Base-by-base conservation (phyloP, 2,888 invertebrate species). In the Aphodius sticticus region DNA sequence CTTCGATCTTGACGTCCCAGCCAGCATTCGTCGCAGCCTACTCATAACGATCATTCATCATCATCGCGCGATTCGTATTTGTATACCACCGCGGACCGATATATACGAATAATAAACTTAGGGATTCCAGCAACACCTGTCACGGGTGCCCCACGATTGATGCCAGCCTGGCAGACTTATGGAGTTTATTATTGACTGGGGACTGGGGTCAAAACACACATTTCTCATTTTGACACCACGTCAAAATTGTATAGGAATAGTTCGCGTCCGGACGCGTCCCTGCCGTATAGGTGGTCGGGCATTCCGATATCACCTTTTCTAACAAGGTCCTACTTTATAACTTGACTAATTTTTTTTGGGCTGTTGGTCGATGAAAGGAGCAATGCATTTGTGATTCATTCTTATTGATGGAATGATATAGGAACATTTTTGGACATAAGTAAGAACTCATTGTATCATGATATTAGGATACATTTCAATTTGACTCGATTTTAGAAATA, bases 41-140 rank as follows among this genome's bases (percentile, higher is more conserved):
- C 53, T 53, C 53, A 53, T 53, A 53, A 53, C 9, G 53, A 53
- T 53, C 53, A 53, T 53, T 53, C 53, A 53, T 53, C 53, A 53
- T 53, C 53, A 53, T 53, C 53, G 53, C 53, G 53, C 53, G 53
- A 53, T 53, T 53, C 53, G 53, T 53, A 53, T 53, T 53, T 53
- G 53, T 53, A 53, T 53, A 53, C 53, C 53, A 53, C 53, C 26
- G 26, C 26, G 26, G 26, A 26, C 26, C 53, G 53, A 53, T 53
- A 7, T 53, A 53, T 53, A 53, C 53, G 53, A 53, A 53, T 53
- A 53, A 53, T 53, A 53, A 53, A 53, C 53, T 53, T 53, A 53
- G 53, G 53, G 53, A 53, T 53, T 53, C 53, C 53, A 53, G 53
- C 53, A 53, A 53, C 53, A 53, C 53, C 53, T 53, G 53, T 53